Base-by-base conservation (phyloP, 2,113 vertebrate species). In the Fregata magnificens region DNA sequence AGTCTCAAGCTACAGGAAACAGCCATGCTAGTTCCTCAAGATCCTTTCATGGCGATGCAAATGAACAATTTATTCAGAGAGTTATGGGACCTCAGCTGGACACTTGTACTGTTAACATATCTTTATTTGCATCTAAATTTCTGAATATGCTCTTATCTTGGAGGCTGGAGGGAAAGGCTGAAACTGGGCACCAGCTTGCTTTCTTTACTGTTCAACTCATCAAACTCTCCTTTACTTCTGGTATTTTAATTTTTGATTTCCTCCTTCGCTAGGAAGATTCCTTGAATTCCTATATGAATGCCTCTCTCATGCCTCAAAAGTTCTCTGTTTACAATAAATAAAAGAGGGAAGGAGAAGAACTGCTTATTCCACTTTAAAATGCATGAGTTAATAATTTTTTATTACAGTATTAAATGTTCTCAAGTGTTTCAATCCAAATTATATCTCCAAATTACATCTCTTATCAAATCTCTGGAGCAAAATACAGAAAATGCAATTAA, bases 21-120 rank as follows among this genome's bases (percentile, higher is more conserved):
- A 71, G 36, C 77, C 40, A 11, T 17, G 11, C 36, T n/a, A 38
- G 15, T 34, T 69, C 59, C n/a, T 20, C 9, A 32, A 49, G 63
- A 52, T 15, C 42, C 31, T 47, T 62, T 70, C 16, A 29, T 0
- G 0, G 71, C 1, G 1, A 47, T 40, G 28, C 21, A 45, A 38
- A 21, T 10, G 20, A 86, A 61, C 9, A 44, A 16, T 69, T 71
- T 63, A 50, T 70, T 74, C 47, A 62, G 73, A 61, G 66, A n/a
- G 11, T 52, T 86, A 28, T 4, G 16, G 55, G 59, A 91, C 26
- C 28, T 49, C 63, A 47, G 42, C 69, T 70, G 28, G 44, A 74
- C 32, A 28, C 47, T 67, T 63, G 28, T 21, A 26, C 17, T 4
- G 7, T 49, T 44, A 21, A 14, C 8, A 6, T 55, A 17, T 36